Base-by-base conservation (phyloP, 2,888 invertebrate genomes). In the Leucoma salicis region DNA sequence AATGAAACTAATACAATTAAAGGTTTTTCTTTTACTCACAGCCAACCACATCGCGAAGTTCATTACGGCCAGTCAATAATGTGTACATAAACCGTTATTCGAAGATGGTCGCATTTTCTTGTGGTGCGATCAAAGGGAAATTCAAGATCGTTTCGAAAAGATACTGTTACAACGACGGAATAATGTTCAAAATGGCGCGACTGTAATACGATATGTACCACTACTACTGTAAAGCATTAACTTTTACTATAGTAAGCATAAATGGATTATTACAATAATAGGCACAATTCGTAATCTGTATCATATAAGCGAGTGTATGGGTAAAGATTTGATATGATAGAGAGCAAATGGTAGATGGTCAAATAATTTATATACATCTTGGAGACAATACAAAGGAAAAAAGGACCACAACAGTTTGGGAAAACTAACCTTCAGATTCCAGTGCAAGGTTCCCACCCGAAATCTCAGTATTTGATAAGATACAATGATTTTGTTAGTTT, bases 1-100 rank as follows among this genome's bases (percentile, higher is more conserved):
- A 39, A 36, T 18, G 31, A 12, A 45, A 43, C 37, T 32, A 57
- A 57, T 44, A 39, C 31, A 39, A 56, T 58, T 50, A 60, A 27
- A 35, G 33, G 42, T 33, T 46, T 42, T 35, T n/a, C n/a, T n/a
- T n/a, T 31, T 41, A 27, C 39, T 49, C 11, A 16, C 29, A 42
- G 31, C 41, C 37, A 24, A 33, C 25, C 27, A 29, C 29, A 35
- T 37, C 14, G 13, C 8, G 14, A 18, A 49, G 33, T 42, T 42
- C 16, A 46, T 43, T 44, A 42, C 27, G 39, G 33, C 14, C 32
- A 33, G 14, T 39, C 57, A 50, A 57, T 46, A 42, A n/a, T 39
- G 42, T 44, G 39, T 48, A 39, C 39, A 21, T 45, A 45, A 42
- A 45, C 11, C 18, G 39, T 43, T 48, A 48, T 53, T 53, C 21